A percentile compares a stretch with the other conserved stretches of the same genome.
Conservation (phyloP, 2,113 vertebrate species). For the Reinhardtius hippoglossoides region DNA sequence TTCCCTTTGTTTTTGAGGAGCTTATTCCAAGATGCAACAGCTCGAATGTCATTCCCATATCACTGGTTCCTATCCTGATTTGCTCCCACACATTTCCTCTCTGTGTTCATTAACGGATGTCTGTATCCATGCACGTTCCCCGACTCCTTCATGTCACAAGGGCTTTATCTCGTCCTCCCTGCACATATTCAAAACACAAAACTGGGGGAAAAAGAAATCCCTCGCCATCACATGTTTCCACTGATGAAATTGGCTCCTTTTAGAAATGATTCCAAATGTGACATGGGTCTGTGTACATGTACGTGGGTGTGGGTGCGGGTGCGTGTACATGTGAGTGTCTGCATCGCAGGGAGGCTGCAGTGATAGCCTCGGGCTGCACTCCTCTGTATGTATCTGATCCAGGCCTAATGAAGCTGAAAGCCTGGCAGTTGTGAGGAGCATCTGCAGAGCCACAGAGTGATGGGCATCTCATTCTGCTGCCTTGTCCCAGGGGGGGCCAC, state of each 20-base stretch:
- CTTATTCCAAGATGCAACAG: not conserved
- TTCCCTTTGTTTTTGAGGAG: not conserved
- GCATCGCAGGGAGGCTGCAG: conserved; percentile 75
- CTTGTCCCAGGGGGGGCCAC: conserved; percentile 81
- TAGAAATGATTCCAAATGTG: conserved; percentile 71
- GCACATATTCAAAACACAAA: conserved; percentile 62
- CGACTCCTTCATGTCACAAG: conserved; percentile 35
- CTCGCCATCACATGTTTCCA: conserved; percentile 54
- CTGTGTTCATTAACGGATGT: conserved; percentile 46
- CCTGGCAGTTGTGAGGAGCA: conserved; percentile 87
- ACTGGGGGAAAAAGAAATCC: conserved; percentile 42
- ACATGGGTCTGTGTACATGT: conserved; percentile 25
- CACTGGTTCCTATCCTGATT: conserved; percentile 39
- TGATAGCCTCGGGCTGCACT: conserved; percentile 82
- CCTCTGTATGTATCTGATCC: conserved; percentile 85
- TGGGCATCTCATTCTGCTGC: conserved; percentile 89
- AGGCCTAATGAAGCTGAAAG: conserved; percentile 89
- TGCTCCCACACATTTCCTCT: conserved; percentile 41
- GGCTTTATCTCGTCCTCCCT: conserved; percentile 36
- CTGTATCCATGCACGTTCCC: conserved; percentile 21
- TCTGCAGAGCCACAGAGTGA: conserved; percentile 90
- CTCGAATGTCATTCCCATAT: conserved; percentile 31
- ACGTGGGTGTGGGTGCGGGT: conserved; percentile 8
- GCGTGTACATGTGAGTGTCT: conserved; percentile 30
- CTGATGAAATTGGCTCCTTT: conserved; percentile 77